phyloP scores from a whole-genome alignment of 2,888 invertebrate species.

The Melanostoma mellinum region DNA sequence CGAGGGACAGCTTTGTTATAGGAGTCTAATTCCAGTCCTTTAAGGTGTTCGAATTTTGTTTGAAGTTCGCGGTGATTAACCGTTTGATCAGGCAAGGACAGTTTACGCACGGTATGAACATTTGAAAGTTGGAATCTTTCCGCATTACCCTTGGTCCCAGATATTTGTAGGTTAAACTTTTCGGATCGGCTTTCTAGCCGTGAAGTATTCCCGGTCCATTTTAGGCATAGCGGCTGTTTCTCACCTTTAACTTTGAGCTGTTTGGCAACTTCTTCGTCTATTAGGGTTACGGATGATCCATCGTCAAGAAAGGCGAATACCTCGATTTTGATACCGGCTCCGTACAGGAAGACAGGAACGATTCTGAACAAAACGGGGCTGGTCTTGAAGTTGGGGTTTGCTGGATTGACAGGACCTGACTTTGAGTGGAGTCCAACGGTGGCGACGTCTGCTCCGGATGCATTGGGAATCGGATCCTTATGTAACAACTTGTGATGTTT shows the following conservation, averaged over 20 bases:
- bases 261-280: constrained; percentile 6
- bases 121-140: too few relatives aligned
- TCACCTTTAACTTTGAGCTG: background rate
- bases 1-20: constrained; percentile 48
- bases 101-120: too few relatives aligned
- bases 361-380: constrained; percentile 33
- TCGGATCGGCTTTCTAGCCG: background rate
- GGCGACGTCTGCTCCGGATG: background rate
- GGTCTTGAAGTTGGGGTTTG: too few relatives aligned
- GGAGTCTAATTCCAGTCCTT: constrained; percentile 11
- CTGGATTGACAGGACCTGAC: background rate
- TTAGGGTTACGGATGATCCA: constrained; percentile 48
- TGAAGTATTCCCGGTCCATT: background rate
- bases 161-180: too few relatives aligned
- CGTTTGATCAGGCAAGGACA: background rate
- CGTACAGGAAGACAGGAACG: constrained; percentile 48
- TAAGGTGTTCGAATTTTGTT: background rate
- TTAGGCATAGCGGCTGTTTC: background rate
- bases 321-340: constrained; percentile 19
- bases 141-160: too few relatives aligned
- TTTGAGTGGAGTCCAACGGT: background rate
- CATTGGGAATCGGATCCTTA: too few relatives aligned
- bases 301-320: constrained; percentile 62
- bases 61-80: background rate
- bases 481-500: too few relatives aligned